Evolutionary conservation across 35 echinoderm and acorn worm genomes (phyloP).

Genomic region (Lytechinus pictus): DNA sequence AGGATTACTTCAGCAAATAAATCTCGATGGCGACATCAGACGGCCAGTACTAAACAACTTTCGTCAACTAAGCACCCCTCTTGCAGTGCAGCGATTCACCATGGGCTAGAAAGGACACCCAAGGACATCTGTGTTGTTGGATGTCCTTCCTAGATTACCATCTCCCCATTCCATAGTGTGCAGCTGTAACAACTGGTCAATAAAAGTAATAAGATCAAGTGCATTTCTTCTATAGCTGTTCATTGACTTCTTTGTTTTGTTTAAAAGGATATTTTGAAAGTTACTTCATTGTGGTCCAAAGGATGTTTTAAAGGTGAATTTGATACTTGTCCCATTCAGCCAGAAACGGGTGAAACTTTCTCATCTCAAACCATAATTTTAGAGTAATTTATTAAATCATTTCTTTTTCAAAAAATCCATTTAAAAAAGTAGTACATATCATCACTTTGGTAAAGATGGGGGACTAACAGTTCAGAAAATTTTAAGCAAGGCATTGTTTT

Average conservation of each 20-base stretch:
- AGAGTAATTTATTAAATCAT: too few species aligned
- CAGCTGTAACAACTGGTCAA: conserved; percentile 5
- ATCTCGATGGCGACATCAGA: neutral
- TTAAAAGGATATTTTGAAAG: neutral
- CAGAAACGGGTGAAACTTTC: too few species aligned
- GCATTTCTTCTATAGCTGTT: neutral
- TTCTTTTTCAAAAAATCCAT: too few species aligned
- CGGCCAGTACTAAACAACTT: neutral
- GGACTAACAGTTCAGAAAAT: too few species aligned
- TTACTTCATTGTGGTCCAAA: too few species aligned
- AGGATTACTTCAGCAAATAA: conserved; percentile 84
- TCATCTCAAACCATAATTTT: too few species aligned
- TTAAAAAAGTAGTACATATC: too few species aligned
- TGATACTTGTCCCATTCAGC: too few species aligned
- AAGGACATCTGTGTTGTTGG: neutral
- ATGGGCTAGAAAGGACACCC: neutral
- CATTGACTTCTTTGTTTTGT: neutral
- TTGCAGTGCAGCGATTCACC: neutral
- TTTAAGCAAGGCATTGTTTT: too few species aligned
- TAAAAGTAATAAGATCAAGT: conserved; percentile 27
- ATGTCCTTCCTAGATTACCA: neutral
- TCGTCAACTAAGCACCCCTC: neutral
- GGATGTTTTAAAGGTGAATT: too few species aligned
- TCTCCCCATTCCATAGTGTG: neutral
- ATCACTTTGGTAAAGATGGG: too few species aligned